A percentile compares a stretch with the other conserved stretches of the same genome.
Conservation (phyloP, 2,888 invertebrate species). For the Andrena trimmerana region DNA sequence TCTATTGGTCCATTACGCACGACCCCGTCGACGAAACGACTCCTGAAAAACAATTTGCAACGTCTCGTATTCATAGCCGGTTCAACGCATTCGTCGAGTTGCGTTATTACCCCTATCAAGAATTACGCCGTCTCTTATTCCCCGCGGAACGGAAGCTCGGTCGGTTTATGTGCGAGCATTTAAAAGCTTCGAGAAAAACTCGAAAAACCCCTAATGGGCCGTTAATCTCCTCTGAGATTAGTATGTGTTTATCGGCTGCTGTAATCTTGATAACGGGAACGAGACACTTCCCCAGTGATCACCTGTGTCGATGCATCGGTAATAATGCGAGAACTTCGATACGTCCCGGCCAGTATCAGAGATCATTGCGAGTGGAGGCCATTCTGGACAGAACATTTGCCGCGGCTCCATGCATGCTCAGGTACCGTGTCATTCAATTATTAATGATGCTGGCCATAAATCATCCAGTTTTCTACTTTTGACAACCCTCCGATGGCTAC, state of each 20-base stretch:
- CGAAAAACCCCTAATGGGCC: neutral
- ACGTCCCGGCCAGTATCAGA: no score
- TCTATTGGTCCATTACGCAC: constrained; percentile 42
- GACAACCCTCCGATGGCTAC: neutral
- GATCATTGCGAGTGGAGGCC: no score
- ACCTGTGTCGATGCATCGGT: neutral
- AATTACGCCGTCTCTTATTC: constrained; percentile 27
- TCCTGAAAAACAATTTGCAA: constrained; percentile 44
- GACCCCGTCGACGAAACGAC: constrained; percentile 42
- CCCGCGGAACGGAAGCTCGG: constrained; percentile 30
- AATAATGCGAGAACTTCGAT: neutral
- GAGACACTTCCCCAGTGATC: neutral
- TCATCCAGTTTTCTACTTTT: neutral
- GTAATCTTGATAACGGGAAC: constrained; percentile 34
- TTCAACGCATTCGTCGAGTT: constrained; percentile 35
- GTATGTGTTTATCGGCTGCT: constrained; percentile 27
- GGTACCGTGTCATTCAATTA: no score
- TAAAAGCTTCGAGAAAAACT: neutral
- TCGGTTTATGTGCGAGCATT: constrained; percentile 26
- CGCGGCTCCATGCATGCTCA: no score
- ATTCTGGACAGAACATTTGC: no score
- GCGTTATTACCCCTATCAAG: constrained; percentile 43
- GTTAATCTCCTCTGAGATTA: constrained; percentile 38
- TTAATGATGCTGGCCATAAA: neutral
- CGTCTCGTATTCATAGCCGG: constrained; percentile 39